phyloP scores from a whole-genome alignment of 92 coral and sea anemone genomes.

The Umimayanthus kanabou region DNA sequence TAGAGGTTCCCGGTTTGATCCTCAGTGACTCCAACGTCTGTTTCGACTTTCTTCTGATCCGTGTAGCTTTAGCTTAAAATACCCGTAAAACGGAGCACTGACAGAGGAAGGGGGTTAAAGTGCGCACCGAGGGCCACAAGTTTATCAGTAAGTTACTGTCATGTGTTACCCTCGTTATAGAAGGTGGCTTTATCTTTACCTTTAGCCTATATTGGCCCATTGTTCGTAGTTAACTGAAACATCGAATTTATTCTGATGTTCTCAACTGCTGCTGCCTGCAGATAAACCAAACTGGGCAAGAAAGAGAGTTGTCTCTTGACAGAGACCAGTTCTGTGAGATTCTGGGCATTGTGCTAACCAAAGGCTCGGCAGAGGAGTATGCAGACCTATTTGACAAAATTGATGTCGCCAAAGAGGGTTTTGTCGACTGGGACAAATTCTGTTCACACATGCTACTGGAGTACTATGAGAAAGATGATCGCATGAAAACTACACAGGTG shows the following conservation, averaged over 20 bases:
- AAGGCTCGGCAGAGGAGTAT: slow-evolving; percentile 89
- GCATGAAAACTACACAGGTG: slow-evolving; percentile 99
- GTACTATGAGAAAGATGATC: slow-evolving; percentile 97
- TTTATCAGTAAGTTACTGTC: too few relatives aligned
- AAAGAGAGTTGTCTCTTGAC: slow-evolving; percentile 83
- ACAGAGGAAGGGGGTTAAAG: too few relatives aligned
- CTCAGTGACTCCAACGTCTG: too few relatives aligned
- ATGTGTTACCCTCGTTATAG: too few relatives aligned
- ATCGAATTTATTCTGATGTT: not conserved
- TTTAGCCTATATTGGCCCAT: too few relatives aligned
- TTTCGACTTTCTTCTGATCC: too few relatives aligned
- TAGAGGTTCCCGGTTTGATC: too few relatives aligned
- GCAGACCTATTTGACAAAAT: slow-evolving; percentile 89
- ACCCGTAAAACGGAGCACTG: too few relatives aligned
- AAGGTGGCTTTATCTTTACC: too few relatives aligned
- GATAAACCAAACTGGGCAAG: slow-evolving; percentile 87
- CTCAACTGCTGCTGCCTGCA: not conserved
- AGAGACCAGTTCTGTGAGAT: slow-evolving; percentile 96
- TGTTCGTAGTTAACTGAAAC: not conserved
- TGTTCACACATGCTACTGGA: slow-evolving; percentile 97
- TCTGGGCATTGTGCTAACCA: slow-evolving; percentile 85
- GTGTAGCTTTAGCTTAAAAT: too few relatives aligned
- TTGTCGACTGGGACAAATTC: slow-evolving; percentile 98
- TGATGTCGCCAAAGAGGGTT: slow-evolving; percentile 96
- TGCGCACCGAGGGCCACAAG: too few relatives aligned